Percentiles rank a stretch among this genome's conserved stretches.
These are phyloP conservation scores for Monarcha castaneiventris DNA, from an alignment of 2,113 vertebrate species.

Conservation along the genomic window DNA sequence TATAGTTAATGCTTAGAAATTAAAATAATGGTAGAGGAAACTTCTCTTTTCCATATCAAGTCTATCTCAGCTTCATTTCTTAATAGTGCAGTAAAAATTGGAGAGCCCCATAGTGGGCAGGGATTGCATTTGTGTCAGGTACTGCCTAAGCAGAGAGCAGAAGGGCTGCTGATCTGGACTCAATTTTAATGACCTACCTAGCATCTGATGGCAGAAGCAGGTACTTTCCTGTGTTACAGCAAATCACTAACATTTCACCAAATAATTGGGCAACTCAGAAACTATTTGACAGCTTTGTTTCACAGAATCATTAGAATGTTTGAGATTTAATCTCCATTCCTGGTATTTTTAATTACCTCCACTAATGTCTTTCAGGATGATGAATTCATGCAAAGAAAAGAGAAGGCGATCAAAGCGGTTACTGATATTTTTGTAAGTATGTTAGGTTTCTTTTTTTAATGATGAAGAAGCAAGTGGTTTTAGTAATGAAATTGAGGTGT, in stretches of 20 bases:
- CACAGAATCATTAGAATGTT: background rate
- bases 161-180: background rate
- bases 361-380: constrained; percentile 80
- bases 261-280: background rate
- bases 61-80: background rate
- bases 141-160: background rate
- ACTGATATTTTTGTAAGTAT: constrained; percentile 84
- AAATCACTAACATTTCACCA: background rate
- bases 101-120: background rate
- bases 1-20: background rate
- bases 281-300: background rate
- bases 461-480: background rate
- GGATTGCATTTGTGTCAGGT: background rate
- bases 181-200: background rate
- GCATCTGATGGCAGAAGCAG: background rate
- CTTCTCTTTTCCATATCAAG: background rate
- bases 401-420: constrained; percentile 80
- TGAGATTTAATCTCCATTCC: background rate
- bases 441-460: background rate
- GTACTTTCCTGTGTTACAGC: background rate
- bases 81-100: background rate
- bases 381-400: constrained; percentile 85
- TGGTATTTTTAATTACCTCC: background rate
- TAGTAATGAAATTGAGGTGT: background rate
- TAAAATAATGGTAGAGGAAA: background rate